Evolutionary conservation across 2,113 vertebrate genomes (phyloP).

Genomic region (Channa maculata): DNA sequence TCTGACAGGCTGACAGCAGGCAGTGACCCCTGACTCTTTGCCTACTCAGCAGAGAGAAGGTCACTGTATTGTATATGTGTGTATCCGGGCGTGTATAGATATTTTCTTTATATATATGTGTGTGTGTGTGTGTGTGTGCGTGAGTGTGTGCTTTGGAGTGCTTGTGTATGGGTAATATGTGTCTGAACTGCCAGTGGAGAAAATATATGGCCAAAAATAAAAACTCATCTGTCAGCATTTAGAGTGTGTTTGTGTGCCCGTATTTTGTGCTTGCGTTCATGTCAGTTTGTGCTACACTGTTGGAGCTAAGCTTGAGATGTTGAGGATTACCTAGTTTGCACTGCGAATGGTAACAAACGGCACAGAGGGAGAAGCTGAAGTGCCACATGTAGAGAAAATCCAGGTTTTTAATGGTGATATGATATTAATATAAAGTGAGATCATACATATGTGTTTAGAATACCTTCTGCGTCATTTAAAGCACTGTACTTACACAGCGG

Average conservation of each 20-base stretch:
- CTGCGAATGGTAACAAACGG: constrained; percentile 56
- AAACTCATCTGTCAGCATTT: constrained; percentile 81
- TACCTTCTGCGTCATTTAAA: constrained; percentile 28
- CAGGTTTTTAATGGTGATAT: constrained; percentile 25
- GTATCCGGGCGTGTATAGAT: constrained; percentile 25
- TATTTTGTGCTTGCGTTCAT: constrained; percentile 61
- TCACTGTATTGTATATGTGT: constrained; percentile 66
- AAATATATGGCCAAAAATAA: constrained; percentile 81
- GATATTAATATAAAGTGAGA: constrained; percentile 21
- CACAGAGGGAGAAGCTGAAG: constrained; percentile 26
- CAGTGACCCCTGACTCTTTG: constrained; percentile 81
- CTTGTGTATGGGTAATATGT: constrained; percentile 60
- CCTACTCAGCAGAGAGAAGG: constrained; percentile 81
- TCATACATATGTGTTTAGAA: constrained; percentile 10
- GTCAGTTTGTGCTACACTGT: constrained; percentile 61
- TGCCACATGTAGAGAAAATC: constrained; percentile 35
- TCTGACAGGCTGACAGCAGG: constrained; percentile 78
- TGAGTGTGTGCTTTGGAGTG: constrained; percentile 40
- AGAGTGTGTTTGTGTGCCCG: constrained; percentile 41
- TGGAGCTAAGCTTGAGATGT: constrained; percentile 42
- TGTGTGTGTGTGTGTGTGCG: constrained; percentile 55
- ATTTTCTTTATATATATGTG: background rate
- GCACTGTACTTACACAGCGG: constrained; percentile 31
- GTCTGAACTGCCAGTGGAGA: constrained; percentile 77
- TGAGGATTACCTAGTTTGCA: constrained; percentile 60